A percentile compares a stretch with the other conserved stretches of the same genome.
Evolutionary conservation across 2,113 vertebrate species (phyloP).

Genomic region (Diadophis punctatus): DNA sequence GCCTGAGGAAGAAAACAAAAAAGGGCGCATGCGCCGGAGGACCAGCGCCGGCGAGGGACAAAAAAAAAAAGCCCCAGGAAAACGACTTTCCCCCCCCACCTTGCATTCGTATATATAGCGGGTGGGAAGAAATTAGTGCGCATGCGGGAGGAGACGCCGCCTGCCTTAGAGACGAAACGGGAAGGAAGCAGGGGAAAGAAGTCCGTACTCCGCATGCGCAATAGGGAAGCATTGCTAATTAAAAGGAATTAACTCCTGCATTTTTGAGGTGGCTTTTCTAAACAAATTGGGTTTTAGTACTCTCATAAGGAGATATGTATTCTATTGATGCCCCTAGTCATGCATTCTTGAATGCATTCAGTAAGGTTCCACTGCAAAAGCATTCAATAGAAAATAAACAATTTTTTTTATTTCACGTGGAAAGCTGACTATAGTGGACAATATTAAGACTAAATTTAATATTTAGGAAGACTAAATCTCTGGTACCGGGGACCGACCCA

Average conservation of each 20-base stretch:
- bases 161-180: neutral
- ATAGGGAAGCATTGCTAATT: neutral
- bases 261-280: neutral
- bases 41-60: conserved; percentile 35
- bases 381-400: neutral
- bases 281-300: neutral
- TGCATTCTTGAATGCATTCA: neutral
- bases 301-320: neutral
- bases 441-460: neutral
- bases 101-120: neutral
- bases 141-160: neutral
- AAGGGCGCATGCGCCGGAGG: conserved; percentile 15
- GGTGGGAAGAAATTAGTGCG: neutral
- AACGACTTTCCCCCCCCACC: accelerated
- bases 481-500: neutral
- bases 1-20: neutral
- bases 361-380: neutral
- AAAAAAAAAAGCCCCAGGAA: neutral
- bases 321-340: neutral
- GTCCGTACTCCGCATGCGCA: neutral
- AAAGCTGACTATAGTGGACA: neutral
- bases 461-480: neutral
- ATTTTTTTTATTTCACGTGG: neutral
- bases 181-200: too few relatives aligned
- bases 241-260: neutral